These are phyloP conservation scores for Calypte anna DNA, from an alignment of 2,113 vertebrate genomes.

Conservation along the genomic window DNA sequence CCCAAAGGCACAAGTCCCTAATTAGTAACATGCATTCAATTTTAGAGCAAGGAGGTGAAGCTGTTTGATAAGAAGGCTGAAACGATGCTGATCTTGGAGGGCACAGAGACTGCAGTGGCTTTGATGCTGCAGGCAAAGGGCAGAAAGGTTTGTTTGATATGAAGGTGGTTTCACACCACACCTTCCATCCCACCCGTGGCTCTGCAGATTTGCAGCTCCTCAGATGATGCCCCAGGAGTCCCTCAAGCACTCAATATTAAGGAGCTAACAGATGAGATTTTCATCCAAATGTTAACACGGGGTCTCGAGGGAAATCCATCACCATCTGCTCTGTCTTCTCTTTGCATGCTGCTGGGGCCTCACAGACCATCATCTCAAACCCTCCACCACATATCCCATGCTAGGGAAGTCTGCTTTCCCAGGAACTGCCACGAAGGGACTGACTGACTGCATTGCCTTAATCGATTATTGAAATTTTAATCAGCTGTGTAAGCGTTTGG, in stretches of 20 bases:
- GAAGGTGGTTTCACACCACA: not conserved
- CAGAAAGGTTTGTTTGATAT: not conserved
- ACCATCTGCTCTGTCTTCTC: not conserved
- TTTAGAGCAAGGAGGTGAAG: not conserved
- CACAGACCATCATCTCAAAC: accelerated
- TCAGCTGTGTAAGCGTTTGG: not conserved
- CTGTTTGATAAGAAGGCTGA: not conserved
- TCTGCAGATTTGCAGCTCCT: not conserved
- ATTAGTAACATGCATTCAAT: not conserved
- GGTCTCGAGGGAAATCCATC: not conserved
- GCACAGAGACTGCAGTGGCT: not conserved
- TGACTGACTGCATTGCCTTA: not conserved
- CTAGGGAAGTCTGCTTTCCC: not conserved
- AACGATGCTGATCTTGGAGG: not conserved
- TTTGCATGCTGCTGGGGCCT: accelerated
- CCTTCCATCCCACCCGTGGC: not conserved
- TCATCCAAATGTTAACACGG: not conserved
- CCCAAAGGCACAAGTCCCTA: not conserved
- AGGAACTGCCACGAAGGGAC: not conserved
- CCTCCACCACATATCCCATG: not conserved
- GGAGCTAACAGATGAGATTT: not conserved
- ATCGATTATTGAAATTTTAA: not conserved
- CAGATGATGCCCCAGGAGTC: accelerated
- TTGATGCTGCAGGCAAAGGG: not conserved
- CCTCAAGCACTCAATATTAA: not conserved